Percentiles rank a stretch among this genome's conserved stretches.
Conservation (phyloP, 2,888 invertebrate species). For the Merodon equestris region DNA sequence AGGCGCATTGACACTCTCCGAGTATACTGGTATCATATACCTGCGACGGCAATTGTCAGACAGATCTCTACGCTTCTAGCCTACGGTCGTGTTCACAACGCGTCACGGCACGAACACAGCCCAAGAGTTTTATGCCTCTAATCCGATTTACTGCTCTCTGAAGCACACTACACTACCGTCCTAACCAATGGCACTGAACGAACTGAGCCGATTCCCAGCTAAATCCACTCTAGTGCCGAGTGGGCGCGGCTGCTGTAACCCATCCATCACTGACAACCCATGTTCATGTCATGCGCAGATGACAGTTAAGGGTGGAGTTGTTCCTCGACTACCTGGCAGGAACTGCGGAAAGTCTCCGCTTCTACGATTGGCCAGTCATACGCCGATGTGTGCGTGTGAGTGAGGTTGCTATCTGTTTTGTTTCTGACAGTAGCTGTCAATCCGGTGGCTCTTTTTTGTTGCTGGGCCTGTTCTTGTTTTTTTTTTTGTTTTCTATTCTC, state of each 20-base stretch:
- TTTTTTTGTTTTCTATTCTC: conserved; percentile 39
- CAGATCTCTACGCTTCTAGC: conserved; percentile 10
- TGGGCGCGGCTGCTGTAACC: conserved; percentile 62
- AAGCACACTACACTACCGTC: conserved; percentile 72
- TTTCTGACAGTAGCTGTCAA: conserved; percentile 53
- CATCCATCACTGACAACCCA: conserved; percentile 72
- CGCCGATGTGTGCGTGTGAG: conserved; percentile 39
- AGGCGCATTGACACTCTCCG: conserved; percentile 52
- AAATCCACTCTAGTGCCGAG: conserved; percentile 31
- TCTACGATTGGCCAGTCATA: conserved; percentile 73
- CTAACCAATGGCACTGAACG: conserved; percentile 78
- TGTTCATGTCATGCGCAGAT: conserved; percentile 73
- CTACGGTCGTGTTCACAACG: conserved; percentile 17
- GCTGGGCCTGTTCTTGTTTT: conserved; percentile 56
- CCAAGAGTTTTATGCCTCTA: conserved; percentile 33
- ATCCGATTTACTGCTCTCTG: conserved; percentile 55
- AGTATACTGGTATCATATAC: conserved; percentile 12
- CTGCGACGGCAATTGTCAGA: conserved; percentile 53
- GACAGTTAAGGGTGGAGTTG: conserved; percentile 73
- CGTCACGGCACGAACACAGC: conserved; percentile 26
- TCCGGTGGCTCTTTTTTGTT: conserved; percentile 56
- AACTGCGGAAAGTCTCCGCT: conserved; percentile 72
- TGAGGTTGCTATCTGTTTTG: conserved; percentile 15
- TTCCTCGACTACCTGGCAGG: conserved; percentile 2
- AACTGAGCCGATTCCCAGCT: conserved; percentile 73